Evolutionary conservation across 2,113 vertebrate genomes (phyloP), one percentile per base, ranked within the genome.

Genomic region (Oreamnos americanus): DNA sequence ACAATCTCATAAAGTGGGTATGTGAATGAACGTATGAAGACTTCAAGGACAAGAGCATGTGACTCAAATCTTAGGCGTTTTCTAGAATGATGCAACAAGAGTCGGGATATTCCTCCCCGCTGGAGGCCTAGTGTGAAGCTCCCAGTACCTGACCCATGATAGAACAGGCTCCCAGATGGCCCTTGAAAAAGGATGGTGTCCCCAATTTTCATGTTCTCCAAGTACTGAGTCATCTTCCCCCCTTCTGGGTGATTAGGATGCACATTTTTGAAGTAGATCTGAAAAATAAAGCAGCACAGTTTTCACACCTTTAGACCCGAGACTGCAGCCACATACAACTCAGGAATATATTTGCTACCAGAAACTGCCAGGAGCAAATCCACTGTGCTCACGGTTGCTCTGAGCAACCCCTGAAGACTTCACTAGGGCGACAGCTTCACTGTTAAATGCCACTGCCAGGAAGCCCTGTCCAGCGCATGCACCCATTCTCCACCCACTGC

Each of bases 211-310:
- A 99, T 99, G 97, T 98, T 98, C 82, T 99, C 99, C 91, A 99
- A 98, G 96, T 99, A 98, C 98, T 99, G 99, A 83, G 99, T 99
- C 99, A 99, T 99, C 96, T 99, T 99, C 5, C 99, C 99, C 83
- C 99, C 99, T 17, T 99, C 99, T 57, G 99, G 99, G 98, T 99
- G 99, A 67, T 98, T 98, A 0, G 99, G 99, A 94, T 99, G 98
- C 57, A 98, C 98, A 60, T 99, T 99, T 99, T 99, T 99, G 98
- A 99, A 99, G 98, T 99, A 99, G 71, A 99, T 98, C 99, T 99
- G 97, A 26, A 97, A 98, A 87, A 94, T 36, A 76, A 97, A 4
- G 60, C 30, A 95, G 21, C 7, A 11, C 6, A 13, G 9, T 67
- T 84, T 71, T 62, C 87, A 64, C 0, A 47, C 7, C 26, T 49